These are phyloP conservation scores for Notiomystis cincta DNA, from an alignment of 2,113 vertebrate species.

Conservation along the genomic window DNA sequence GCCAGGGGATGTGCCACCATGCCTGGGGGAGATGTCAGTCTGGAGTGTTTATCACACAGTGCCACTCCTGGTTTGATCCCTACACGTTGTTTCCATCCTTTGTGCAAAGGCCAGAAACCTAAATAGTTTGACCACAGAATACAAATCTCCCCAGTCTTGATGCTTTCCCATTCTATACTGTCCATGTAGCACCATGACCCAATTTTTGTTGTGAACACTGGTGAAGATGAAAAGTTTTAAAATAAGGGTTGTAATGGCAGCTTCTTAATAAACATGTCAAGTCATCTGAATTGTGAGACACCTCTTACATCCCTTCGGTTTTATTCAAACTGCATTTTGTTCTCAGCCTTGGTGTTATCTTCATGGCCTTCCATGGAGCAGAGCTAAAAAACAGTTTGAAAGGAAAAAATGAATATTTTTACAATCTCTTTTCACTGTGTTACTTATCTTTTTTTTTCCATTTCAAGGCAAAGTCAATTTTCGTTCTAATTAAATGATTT, in stretches of 20 bases:
- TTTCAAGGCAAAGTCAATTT: not conserved
- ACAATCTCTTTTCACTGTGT: not conserved
- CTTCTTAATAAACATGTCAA: not conserved
- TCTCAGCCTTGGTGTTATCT: not conserved
- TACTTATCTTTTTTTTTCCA: not conserved
- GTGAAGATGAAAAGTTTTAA: not conserved
- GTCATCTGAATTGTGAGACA: not conserved
- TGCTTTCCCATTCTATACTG: not conserved
- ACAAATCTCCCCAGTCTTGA: not conserved
- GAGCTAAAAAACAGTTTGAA: not conserved
- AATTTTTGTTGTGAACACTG: not conserved
- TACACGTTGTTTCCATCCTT: not conserved
- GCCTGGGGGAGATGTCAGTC: not conserved
- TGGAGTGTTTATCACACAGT: not conserved
- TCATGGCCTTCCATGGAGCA: not conserved
- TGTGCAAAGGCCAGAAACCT: not conserved
- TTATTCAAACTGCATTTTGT: not conserved
- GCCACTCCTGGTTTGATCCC: not conserved
- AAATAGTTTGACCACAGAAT: not conserved
- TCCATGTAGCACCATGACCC: not conserved
- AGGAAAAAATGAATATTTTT: not conserved
- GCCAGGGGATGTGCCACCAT: fast-evolving
- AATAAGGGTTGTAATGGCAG: not conserved
- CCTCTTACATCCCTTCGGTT: not conserved
- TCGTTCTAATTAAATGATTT: not conserved